Base-by-base conservation (phyloP, 2,797 vertebrate genomes). In the Pangasius krempfi region DNA sequence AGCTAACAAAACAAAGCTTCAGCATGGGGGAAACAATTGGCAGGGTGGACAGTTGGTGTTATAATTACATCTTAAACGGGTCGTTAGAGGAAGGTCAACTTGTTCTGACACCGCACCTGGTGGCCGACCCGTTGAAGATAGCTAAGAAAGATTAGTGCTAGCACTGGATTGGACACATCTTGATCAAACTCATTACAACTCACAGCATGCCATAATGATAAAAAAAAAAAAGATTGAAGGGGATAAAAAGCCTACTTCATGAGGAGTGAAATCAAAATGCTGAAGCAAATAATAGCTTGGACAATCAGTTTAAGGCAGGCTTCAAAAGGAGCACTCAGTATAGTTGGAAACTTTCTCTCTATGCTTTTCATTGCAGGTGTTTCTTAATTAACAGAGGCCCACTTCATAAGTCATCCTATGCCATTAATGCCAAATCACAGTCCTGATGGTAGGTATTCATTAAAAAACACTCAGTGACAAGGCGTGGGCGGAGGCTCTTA, bases 401-500 rank as follows among this genome's bases (percentile, higher is more conserved):
- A 79, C 86, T 92, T 92, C 89, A 89, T 56, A 94, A 94, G 94
- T 94, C 94, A 92, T 94, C 85, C 93, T 94, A 93, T 78, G 92
- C 95, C 95, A 96, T 96, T 95, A 96, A 95, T 95, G 94, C 94
- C 93, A 93, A 93, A 94, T 95, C 94, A 94, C 94, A 95, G 95
- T 52, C 88, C 88, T 90, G 85, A 90, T 84, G 66, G 50, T 93
- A 91, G 90, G 91, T 89, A 92, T 94, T 95, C 94, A 94, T 95
- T 94, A 93, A 90, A 91, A 89, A 87, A 68, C 93, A 93, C 92
- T 80, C 81, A 87, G 70, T 88, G 56, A 80, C 89, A 88, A 92
- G 82, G 88, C 52, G 58, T 40, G 84, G 86, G 82, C 44, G 47
- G 80, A 76, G 37, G 68, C 75, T 84, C 60, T 78, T 87, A 88